Percentiles rank a stretch among this genome's conserved stretches.
Conservation (phyloP, 2,888 invertebrate genomes). For the Eulithis prunata region DNA sequence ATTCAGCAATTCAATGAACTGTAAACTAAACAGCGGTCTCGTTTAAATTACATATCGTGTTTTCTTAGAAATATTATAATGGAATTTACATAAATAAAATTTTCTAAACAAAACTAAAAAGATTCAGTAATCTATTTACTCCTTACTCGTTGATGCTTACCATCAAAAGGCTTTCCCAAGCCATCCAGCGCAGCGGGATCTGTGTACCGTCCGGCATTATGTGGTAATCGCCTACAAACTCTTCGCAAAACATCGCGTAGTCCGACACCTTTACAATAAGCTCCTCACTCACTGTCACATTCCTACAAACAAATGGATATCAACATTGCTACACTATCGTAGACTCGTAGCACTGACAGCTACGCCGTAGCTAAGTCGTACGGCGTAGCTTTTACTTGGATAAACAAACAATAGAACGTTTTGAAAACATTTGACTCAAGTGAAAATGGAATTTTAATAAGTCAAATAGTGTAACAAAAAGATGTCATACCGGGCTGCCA, state of each 20-base stretch:
- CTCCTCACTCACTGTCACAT: slow-evolving; percentile 93
- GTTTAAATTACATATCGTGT: slow-evolving; percentile 9
- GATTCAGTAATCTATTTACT: background rate
- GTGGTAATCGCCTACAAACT: slow-evolving; percentile 93
- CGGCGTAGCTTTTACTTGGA: background rate
- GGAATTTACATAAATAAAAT: background rate
- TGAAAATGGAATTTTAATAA: background rate
- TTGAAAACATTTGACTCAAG: background rate
- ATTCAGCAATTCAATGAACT: slow-evolving; percentile 32
- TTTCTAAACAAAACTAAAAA: too few relatives aligned
- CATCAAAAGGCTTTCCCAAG: slow-evolving; percentile 94
- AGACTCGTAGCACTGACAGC: slow-evolving; percentile 9
- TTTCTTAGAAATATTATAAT: slow-evolving; percentile 10
- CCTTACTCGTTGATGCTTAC: slow-evolving; percentile 71
- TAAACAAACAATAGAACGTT: background rate
- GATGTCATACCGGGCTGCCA: slow-evolving; percentile 89
- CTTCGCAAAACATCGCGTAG: slow-evolving; percentile 93
- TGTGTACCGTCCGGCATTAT: slow-evolving; percentile 91
- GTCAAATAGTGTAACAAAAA: background rate
- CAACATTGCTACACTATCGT: slow-evolving; percentile 1
- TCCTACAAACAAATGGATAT: slow-evolving; percentile 78
- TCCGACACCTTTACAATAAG: slow-evolving; percentile 92
- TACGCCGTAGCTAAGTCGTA: background rate
- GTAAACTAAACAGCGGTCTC: slow-evolving; percentile 26
- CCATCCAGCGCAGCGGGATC: slow-evolving; percentile 96